phyloP scores from a whole-genome alignment of 2,113 vertebrate genomes.

The Grammomys dolichurus region DNA sequence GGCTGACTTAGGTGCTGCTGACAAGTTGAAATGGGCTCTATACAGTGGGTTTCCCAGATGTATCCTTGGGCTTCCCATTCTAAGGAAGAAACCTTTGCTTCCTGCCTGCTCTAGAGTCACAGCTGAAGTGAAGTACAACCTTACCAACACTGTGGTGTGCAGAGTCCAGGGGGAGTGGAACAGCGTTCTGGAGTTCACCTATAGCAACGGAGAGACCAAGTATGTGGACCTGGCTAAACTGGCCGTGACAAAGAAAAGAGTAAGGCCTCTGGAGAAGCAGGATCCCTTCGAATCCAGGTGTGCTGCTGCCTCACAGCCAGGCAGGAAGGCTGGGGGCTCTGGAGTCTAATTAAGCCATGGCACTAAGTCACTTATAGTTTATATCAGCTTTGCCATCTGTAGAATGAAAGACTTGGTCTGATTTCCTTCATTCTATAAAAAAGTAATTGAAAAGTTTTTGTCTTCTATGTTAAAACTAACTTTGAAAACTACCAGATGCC shows the following conservation, averaged over 20 bases:
- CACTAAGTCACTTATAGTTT: background rate
- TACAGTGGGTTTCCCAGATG: constrained; percentile 1
- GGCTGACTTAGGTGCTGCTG: background rate
- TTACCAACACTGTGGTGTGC: constrained; percentile 93
- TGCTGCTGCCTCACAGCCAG: constrained; percentile 45
- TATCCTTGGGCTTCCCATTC: background rate
- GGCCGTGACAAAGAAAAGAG: constrained; percentile 92
- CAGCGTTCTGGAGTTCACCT: constrained; percentile 94
- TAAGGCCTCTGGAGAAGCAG: constrained; percentile 94
- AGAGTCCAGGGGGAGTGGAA: constrained; percentile 99
- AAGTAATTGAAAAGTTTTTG: background rate
- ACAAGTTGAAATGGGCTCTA: background rate
- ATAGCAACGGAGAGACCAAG: constrained; percentile 92
- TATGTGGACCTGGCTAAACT: constrained; percentile 94
- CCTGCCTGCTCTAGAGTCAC: constrained; percentile 90
- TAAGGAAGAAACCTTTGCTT: background rate
- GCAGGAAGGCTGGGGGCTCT: background rate
- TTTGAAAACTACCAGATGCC: background rate
- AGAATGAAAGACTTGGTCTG: background rate
- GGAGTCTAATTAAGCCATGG: background rate
- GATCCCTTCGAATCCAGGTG: constrained; percentile 96
- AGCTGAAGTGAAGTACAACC: constrained; percentile 96
- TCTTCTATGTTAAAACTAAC: background rate
- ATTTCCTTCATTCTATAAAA: background rate
- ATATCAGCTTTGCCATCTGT: background rate